Conservation (phyloP, 2,888 invertebrate genomes). For the Prenolepis imparis region DNA sequence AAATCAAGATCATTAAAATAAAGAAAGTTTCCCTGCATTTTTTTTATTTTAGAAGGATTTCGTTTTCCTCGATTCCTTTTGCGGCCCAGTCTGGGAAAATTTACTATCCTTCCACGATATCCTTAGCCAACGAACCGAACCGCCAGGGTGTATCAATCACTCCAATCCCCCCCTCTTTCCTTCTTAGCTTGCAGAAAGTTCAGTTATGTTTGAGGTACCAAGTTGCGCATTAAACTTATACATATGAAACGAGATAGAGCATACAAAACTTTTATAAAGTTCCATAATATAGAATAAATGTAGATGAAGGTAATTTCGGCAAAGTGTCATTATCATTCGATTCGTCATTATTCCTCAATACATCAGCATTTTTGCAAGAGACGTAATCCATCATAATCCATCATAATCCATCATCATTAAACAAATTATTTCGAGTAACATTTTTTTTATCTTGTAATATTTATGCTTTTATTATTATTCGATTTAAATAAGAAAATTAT, state of each 20-base stretch:
- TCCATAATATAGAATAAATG: slow-evolving; percentile 17
- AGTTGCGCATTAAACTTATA: slow-evolving; percentile 63
- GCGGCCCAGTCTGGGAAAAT: slow-evolving; percentile 43
- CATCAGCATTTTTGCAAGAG: not conserved
- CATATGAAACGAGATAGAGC: slow-evolving; percentile 61
- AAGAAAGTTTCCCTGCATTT: slow-evolving; percentile 8
- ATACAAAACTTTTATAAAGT: not conserved
- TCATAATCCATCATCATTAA: not conserved
- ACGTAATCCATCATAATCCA: not conserved
- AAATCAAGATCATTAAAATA: slow-evolving; percentile 19
- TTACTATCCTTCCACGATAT: slow-evolving; percentile 45
- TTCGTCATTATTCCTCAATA: slow-evolving; percentile 18
- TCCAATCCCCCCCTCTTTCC: not conserved
- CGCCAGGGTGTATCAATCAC: slow-evolving; percentile 70
- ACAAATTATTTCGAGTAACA: not conserved
- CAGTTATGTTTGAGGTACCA: slow-evolving; percentile 30
- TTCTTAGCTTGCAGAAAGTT: slow-evolving; percentile 57
- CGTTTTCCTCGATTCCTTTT: slow-evolving; percentile 17
- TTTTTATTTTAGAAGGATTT: slow-evolving; percentile 22
- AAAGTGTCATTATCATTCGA: not conserved
- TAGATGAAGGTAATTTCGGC: slow-evolving; percentile 6
- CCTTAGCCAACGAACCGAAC: slow-evolving; percentile 57
- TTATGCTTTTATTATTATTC: not conserved
- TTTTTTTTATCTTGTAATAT: not conserved
- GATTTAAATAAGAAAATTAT: not conserved